A percentile compares a stretch with the other conserved stretches of the same genome.
phyloP scores from a whole-genome alignment of 37 sponge, comb jelly and placozoan genomes.

The Halisarca cf. caerulea region DNA sequence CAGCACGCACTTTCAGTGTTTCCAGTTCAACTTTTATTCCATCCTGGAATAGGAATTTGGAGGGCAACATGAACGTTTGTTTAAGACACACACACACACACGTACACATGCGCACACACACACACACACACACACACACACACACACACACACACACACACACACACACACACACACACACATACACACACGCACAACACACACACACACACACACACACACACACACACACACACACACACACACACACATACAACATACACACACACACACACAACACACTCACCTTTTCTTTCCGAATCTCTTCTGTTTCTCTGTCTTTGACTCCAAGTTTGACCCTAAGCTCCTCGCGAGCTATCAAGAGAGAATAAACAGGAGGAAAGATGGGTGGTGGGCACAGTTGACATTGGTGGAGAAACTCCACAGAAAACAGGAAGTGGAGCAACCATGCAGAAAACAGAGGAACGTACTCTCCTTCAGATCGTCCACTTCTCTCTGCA shows the following conservation, averaged over 20 bases:
- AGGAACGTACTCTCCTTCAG: conserved; percentile 34
- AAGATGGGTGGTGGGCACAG: background rate
- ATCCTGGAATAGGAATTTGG: background rate
- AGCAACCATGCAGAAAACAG: no score
- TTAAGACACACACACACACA: background rate
- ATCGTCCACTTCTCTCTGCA: conserved; percentile 45
- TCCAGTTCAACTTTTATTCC: conserved; percentile 2
- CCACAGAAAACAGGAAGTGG: no score
- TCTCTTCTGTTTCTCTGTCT: conserved; percentile 70
- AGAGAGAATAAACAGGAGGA: background rate
- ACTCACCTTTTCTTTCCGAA: conserved; percentile 39
- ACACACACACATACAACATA: no score
- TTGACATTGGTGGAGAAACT: no score
- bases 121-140: background rate
- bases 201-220: background rate
- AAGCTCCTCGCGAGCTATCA: conserved; percentile 49
- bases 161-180: background rate
- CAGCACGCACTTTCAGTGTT: background rate
- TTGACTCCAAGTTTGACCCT: conserved; percentile 55
- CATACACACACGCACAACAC: background rate
- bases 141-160: background rate
- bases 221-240: no score
- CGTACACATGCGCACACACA: background rate
- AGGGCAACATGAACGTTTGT: background rate
- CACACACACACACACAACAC: no score